These are phyloP conservation scores for Acanthurus leucopareius DNA, from an alignment of 2,797 vertebrate species.

Conservation along the genomic window DNA sequence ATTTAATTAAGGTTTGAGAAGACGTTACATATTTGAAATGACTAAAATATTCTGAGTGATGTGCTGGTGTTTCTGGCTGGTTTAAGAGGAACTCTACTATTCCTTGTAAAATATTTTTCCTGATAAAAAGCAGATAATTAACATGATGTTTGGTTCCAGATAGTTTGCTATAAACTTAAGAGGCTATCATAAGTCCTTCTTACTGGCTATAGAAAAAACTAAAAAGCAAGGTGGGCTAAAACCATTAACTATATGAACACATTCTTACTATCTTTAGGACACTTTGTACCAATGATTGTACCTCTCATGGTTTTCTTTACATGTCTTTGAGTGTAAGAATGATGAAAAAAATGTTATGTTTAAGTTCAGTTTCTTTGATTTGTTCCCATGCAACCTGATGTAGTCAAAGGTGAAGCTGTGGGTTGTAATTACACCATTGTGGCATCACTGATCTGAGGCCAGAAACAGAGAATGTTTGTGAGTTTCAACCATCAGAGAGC, in stretches of 20 bases:
- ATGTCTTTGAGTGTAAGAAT: background rate
- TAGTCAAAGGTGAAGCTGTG: background rate
- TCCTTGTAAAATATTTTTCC: background rate
- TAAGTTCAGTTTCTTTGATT: background rate
- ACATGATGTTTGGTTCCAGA: background rate
- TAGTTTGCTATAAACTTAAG: background rate
- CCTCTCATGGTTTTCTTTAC: background rate
- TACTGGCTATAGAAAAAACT: background rate
- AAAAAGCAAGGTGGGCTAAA: background rate
- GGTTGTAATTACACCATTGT: background rate
- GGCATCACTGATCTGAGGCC: background rate
- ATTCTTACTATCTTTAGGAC: background rate
- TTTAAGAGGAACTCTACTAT: background rate
- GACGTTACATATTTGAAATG: background rate
- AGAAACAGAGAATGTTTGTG: background rate
- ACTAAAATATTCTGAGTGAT: background rate
- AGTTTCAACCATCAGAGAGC: constrained; percentile 5
- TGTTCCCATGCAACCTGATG: background rate
- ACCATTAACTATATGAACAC: background rate
- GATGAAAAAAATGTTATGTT: background rate
- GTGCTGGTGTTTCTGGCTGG: background rate
- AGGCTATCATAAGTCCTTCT: background rate
- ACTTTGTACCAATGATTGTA: background rate
- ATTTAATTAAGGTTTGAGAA: background rate
- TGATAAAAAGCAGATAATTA: background rate